Evolutionary conservation across 2,888 invertebrate species (phyloP).

Genomic region (Drosophila cognata): DNA sequence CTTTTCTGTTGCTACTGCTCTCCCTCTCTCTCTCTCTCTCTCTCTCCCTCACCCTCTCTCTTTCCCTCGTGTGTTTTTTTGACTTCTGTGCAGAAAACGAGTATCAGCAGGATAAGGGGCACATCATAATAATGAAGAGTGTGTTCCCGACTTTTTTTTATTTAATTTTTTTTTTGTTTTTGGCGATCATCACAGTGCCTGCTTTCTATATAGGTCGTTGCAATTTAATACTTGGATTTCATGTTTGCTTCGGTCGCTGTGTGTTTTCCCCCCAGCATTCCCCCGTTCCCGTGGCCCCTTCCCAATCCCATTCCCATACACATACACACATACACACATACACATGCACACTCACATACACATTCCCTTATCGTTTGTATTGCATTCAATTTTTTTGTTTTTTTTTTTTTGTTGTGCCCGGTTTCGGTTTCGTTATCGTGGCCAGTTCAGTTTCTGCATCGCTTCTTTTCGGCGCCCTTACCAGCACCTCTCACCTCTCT

Average conservation of each 20-base stretch:
- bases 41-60: background rate
- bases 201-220: conserved; percentile 84
- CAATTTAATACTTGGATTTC: conserved; percentile 81
- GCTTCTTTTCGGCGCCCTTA: conserved; percentile 48
- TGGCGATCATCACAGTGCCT: conserved; percentile 29
- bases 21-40: background rate
- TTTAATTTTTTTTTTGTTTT: background rate
- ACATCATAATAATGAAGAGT: conserved; percentile 24
- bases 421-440: conserved; percentile 67
- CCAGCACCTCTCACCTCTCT: background rate
- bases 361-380: conserved; percentile 14
- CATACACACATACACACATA: too few relatives aligned
- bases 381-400: conserved; percentile 30
- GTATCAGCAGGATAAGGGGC: conserved; percentile 18
- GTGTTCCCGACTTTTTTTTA: conserved; percentile 2
- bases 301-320: too few relatives aligned
- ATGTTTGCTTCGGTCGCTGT: conserved; percentile 31
- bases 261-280: conserved; percentile 1
- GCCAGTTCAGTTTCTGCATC: conserved; percentile 60
- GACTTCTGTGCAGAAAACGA: conserved; percentile 20
- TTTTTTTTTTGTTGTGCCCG: conserved; percentile 16
- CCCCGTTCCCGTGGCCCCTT: background rate
- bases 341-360: background rate
- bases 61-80: background rate
- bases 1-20: background rate